These are phyloP conservation scores for Columba guinea DNA, from an alignment of 2,797 vertebrate genomes.

Conservation along the genomic window DNA sequence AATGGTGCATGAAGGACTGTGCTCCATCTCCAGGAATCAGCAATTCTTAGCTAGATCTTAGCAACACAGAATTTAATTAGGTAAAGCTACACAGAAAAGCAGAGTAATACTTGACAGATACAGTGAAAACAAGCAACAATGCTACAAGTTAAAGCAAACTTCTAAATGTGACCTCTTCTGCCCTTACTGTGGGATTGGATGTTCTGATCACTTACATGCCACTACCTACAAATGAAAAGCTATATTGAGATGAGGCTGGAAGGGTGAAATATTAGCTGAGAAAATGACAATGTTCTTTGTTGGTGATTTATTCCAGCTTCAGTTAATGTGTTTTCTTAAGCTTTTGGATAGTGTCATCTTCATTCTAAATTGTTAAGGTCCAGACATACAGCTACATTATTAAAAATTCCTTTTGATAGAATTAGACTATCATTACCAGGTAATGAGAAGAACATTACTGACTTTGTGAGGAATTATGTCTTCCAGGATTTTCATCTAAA, in stretches of 20 bases:
- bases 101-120: neutral
- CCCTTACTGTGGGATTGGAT: neutral
- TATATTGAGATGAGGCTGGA: neutral
- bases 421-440: conserved; percentile 73
- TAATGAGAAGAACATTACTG: conserved; percentile 70
- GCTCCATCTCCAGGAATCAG: neutral
- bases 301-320: conserved; percentile 63
- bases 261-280: conserved; percentile 22
- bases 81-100: neutral
- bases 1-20: neutral
- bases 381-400: conserved; percentile 66
- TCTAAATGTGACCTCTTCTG: neutral
- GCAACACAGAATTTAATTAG: neutral
- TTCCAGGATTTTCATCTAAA: conserved; percentile 72
- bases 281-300: conserved; percentile 55
- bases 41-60: neutral
- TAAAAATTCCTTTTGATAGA: conserved; percentile 72
- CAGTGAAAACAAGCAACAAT: neutral
- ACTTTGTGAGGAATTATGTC: conserved; percentile 68
- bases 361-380: conserved; percentile 63
- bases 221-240: neutral
- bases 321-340: conserved; percentile 69
- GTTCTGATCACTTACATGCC: neutral
- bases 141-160: neutral
- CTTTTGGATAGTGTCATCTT: conserved; percentile 58